Evolutionary conservation across 1,140 invertebrate genomes (phyloP), one percentile per base, ranked within the genome.

Genomic region (Bombus turneri): DNA sequence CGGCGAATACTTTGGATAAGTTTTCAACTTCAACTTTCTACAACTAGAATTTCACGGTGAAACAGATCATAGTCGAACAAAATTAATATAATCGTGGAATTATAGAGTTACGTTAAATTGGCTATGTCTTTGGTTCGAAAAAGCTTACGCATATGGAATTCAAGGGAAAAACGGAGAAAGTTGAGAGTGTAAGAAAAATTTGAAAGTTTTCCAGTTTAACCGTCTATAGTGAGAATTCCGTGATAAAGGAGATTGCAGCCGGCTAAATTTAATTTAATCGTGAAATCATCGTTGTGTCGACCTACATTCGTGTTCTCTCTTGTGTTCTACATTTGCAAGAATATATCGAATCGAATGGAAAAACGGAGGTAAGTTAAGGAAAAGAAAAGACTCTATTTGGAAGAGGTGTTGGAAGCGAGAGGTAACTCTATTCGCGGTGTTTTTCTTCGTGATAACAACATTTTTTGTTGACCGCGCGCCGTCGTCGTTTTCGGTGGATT

Each of bases 401-500:
- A 25, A 39, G 31, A 25, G 28, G 18, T 0, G 68, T 53, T 72
- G 47, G n/a, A 41, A 18, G 13, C 10, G 53, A 37, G 43, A 77
- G 53, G 34, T 53, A 31, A 15, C 72, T 18, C 31, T 6, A 31
- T 47, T 74, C n/a, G 34, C 41, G 5, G 28, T 22, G 25, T 43
- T 37, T 71, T 59, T 34, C 39, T 9, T 41, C 59, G 41, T 8
- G 59, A 83, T 76, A 69, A 76, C 73, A 68, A 77, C 31, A 69
- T 83, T 77, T 77, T 76, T 68, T 68, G 71, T n/a, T 31, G 37
- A 22, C 25, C n/a, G 15, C 80, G 22, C 68, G 68, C 39, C 62
- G 31, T 77, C 73, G 43, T 31, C 59, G 62, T 74, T 66, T 77
- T 41, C 74, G 31, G 10, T 31, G 81, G 81, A 77, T 83, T 83